Evolutionary conservation across 53 echinoderm and acorn worm species (phyloP), one percentile per base, ranked within the genome.

Genomic region (Antedon mediterranea): DNA sequence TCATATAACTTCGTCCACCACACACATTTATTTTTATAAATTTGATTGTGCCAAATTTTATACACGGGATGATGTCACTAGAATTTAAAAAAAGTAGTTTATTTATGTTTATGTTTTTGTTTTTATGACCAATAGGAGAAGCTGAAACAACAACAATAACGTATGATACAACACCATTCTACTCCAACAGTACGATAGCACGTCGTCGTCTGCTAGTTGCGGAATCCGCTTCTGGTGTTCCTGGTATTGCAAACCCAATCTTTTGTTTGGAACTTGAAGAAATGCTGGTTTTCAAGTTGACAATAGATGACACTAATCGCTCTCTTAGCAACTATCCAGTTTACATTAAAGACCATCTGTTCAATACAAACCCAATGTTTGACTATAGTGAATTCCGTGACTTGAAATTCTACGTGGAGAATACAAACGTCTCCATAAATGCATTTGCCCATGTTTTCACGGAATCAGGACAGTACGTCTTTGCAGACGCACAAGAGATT

Each of bases 321-420:
- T 84, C 75, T 30, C 85, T 92, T 15, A 95, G 97, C 77, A 85
- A 92, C 84, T 95, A 91, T 83, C 92, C 97, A 3, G 80, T 92
- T 43, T 95, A 95, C 77, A 84, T 79, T 43, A 95, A 95, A 75
- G 92, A 95, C 78, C 97, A 95, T 37, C 87, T 95, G 74, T 92
- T 92, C 86, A 95, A 95, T 84, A 87, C 92, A 33, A 95, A 92
- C 83, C 97, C 97, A 13, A 81, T 89, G 31, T 95, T 85, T 76
- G 97, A 95, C 83, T 95, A 95, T 84, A 89, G 92, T 78, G 97
- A 92, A 72, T 95, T 95, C 92, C 85, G 92, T 5, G 97, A 95
- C 43, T 82, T 95, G 32, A 80, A 79, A 20, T 95, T 92, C 87
- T 91, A 89, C 78, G 81, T 95, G 32, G 81, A 79, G 72, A 91